Base-by-base conservation (phyloP, 2,797 vertebrate genomes). In the Clarias pachynema region DNA sequence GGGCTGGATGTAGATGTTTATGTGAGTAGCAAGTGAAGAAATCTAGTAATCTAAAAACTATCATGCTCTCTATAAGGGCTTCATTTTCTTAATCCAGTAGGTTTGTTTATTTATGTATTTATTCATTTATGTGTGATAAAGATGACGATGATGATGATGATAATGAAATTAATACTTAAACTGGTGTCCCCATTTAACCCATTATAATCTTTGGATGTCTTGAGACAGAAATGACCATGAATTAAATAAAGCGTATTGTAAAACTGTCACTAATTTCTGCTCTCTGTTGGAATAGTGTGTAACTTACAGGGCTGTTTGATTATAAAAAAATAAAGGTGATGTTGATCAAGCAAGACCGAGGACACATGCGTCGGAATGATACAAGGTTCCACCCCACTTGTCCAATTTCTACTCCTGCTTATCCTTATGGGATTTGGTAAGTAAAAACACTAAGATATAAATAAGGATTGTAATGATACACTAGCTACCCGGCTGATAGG, bases 381-480 rank as follows among this genome's bases (percentile, higher is more conserved):
- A 97, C 96, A 94, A 92, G 94, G 95, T 90, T 93, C 95, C 93
- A 94, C 94, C 90, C 95, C 95, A 89, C 93, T 96, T 0, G 91
- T 97, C 90, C 93, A 96, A 0, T 92, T 97, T 86, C 93, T 99
- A 91, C 93, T 98, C 90, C 91, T 95, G 59, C 95, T 98, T 44
- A 95, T 98, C 49, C 95, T 98, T 90, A 94, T 95, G 94, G 98
- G 96, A 93, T 97, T 92, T 0, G 97, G 98, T 99, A 91, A 97
- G 98, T 96, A 44, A 20, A 49, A 31, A 20, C 34, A 22, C 56
- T 75, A 49, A 40, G 1, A 37, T 73, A 44, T 59, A 82, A 80
- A 83, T 20, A 60, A 56, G 24, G 31, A 20, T 29, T 40, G 10
- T 80, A 72, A 56, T 15, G 14, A 60, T 59, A 40, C 18, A 78